phyloP scores from a whole-genome alignment of 92 coral and sea anemone genomes.

The Umimayanthus chanpuru region DNA sequence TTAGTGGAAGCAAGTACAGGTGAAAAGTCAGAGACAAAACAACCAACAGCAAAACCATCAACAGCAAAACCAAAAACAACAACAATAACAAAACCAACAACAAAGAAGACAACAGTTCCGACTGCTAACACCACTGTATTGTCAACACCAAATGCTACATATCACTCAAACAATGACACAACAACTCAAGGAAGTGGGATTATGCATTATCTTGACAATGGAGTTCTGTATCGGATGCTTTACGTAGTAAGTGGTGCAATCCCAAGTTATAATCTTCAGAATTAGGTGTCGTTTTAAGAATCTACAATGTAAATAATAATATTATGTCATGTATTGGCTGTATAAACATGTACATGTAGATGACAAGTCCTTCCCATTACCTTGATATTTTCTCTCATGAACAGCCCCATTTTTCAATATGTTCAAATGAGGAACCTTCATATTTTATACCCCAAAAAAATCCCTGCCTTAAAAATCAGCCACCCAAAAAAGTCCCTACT shows the following conservation, averaged over 20 bases:
- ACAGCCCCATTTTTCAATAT: too few relatives aligned
- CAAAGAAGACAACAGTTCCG: background rate
- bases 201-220: conserved; percentile 45
- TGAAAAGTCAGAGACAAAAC: background rate
- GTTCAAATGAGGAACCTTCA: too few relatives aligned
- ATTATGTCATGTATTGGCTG: background rate
- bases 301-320: too few relatives aligned
- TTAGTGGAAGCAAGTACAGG: background rate
- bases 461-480: too few relatives aligned
- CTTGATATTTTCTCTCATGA: too few relatives aligned
- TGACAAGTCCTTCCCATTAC: background rate
- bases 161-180: background rate
- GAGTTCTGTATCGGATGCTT: conserved; percentile 70
- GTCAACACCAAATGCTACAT: conserved; percentile 2
- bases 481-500: too few relatives aligned
- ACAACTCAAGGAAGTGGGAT: background rate
- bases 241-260: conserved; percentile 67
- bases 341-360: too few relatives aligned
- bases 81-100: background rate
- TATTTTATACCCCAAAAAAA: too few relatives aligned
- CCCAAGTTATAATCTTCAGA: too few relatives aligned
- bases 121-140: background rate
- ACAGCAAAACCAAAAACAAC: conserved; percentile 19
- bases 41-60: background rate
- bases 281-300: background rate